Conservation (phyloP, 2,888 invertebrate species). For the Epirrhoe alternata region DNA sequence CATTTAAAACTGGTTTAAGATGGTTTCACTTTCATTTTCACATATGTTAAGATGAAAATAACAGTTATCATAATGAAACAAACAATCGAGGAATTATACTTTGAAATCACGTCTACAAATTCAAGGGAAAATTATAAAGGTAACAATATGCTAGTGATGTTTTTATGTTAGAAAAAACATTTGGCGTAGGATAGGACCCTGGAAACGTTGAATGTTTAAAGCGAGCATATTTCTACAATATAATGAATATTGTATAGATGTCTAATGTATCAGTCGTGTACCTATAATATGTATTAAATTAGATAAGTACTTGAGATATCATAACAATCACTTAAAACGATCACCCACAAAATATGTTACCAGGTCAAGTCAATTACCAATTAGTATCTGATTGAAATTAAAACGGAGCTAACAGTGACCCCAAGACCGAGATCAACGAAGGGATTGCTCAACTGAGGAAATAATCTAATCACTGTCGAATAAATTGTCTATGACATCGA, state of each 20-base stretch:
- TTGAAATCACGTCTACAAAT: no score
- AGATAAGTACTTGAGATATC: neutral
- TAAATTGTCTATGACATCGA: neutral
- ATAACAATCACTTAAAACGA: neutral
- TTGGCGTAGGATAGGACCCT: no score
- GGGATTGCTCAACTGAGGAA: neutral
- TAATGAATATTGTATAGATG: no score
- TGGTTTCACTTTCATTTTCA: slow-evolving; percentile 10
- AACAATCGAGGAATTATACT: no score
- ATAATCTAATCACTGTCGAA: neutral
- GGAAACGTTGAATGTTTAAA: no score
- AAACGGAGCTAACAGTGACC: neutral
- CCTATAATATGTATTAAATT: no score
- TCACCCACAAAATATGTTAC: slow-evolving; percentile 5
- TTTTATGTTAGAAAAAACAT: no score
- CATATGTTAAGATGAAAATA: slow-evolving; percentile 1
- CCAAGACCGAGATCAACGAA: neutral
- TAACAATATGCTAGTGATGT: no score
- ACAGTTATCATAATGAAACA: neutral
- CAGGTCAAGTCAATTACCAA: slow-evolving; percentile 11
- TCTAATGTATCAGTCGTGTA: no score
- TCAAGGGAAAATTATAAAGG: no score
- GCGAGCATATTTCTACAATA: no score
- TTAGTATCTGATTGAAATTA: slow-evolving; percentile 5
- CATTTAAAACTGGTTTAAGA: slow-evolving; percentile 4